Conservation (phyloP, 2,797 vertebrate genomes). For the Alosa sapidissima region DNA sequence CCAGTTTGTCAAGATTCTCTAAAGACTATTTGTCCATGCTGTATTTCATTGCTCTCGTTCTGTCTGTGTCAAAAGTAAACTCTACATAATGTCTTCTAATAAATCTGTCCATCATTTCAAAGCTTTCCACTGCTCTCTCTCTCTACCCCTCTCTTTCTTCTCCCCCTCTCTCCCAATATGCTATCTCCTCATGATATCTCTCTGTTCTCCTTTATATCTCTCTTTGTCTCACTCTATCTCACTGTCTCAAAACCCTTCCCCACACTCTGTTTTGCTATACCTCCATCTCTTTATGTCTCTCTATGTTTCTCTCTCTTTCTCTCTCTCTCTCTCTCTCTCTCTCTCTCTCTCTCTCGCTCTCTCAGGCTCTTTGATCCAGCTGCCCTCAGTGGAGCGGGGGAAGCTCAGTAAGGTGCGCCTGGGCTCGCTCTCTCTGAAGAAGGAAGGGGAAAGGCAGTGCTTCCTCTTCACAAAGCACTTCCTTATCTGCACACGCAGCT, state of each 20-base stretch:
- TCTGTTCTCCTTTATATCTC: not conserved
- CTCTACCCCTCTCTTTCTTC: not conserved
- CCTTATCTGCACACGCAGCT: constrained; percentile 96
- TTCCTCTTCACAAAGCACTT: constrained; percentile 99
- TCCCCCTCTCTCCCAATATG: too few species aligned
- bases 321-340: constrained; percentile 5
- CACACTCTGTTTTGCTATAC: not conserved
- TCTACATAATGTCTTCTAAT: not conserved
- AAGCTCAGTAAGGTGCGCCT: constrained; percentile 96
- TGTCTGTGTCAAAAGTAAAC: not conserved
- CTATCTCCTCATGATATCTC: not conserved
- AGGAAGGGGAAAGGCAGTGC: constrained; percentile 97
- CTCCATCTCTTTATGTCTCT: not conserved
- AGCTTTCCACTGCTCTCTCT: not conserved
- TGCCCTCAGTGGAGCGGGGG: constrained; percentile 94
- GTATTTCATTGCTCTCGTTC: not conserved
- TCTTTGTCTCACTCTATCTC: not conserved
- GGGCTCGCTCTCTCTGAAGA: constrained; percentile 94
- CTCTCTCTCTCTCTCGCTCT: constrained; percentile 28
- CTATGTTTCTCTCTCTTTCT: not conserved
- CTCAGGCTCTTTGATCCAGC: constrained; percentile 95
- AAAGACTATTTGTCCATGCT: not conserved
- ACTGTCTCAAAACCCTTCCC: not conserved
- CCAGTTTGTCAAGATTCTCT: not conserved
- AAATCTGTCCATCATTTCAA: not conserved